Percentiles rank a stretch among this genome's conserved stretches.
Evolutionary conservation across 2,888 invertebrate genomes (phyloP).

Genomic region (Germaria angustata): DNA sequence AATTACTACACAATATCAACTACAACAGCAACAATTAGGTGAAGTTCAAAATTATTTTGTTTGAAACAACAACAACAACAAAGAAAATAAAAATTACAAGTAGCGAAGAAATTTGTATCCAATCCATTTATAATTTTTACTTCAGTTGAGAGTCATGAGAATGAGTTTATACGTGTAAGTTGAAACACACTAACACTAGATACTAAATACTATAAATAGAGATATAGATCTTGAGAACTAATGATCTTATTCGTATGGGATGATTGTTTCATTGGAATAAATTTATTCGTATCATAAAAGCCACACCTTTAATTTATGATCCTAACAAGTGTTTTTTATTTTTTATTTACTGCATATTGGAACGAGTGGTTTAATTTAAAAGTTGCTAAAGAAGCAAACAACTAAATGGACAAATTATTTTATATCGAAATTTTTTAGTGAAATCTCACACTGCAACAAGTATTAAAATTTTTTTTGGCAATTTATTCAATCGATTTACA

Average conservation of each 20-base stretch:
- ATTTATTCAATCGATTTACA: too few relatives aligned
- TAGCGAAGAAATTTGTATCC: slow-evolving; percentile 1
- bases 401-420: too few relatives aligned
- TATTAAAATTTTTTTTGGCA: too few relatives aligned
- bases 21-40: slow-evolving; percentile 45
- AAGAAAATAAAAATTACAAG: background rate
- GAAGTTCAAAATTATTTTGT: slow-evolving; percentile 59
- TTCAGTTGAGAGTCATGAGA: slow-evolving; percentile 13
- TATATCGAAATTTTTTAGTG: too few relatives aligned
- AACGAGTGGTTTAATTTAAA: slow-evolving; percentile 1
- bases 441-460: too few relatives aligned
- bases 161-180: slow-evolving; percentile 49
- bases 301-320: slow-evolving; percentile 59
- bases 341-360: background rate
- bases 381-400: background rate
- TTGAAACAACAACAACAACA: background rate
- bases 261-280: slow-evolving; percentile 35
- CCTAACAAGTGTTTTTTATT: slow-evolving; percentile 50
- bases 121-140: background rate
- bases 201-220: background rate
- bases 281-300: slow-evolving; percentile 27
- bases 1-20: background rate
- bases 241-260: slow-evolving; percentile 35
- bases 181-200: slow-evolving; percentile 32
- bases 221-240: slow-evolving; percentile 23